Evolutionary conservation across 2,888 invertebrate genomes (phyloP).

Genomic region (Cheilosia scutellata): DNA sequence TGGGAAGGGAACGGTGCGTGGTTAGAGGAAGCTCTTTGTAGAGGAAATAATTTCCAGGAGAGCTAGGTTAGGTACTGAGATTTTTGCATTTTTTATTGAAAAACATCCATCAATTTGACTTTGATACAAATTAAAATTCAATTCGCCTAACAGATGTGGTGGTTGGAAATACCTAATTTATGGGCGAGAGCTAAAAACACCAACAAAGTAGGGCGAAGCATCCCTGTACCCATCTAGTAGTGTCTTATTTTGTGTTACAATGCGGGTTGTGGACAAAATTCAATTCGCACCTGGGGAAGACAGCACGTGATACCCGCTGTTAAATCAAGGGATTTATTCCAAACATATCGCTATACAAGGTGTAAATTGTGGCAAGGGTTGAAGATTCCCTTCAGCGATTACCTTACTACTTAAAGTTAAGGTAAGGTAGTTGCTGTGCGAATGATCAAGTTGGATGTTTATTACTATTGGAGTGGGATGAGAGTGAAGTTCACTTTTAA

Average conservation of each 20-base stretch:
- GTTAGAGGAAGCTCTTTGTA: background rate
- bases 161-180: slow-evolving; percentile 18
- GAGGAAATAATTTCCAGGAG: slow-evolving; percentile 24
- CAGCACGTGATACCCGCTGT: background rate
- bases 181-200: background rate
- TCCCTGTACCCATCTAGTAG: background rate
- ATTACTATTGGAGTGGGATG: background rate
- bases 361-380: background rate
- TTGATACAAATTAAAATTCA: slow-evolving; percentile 64
- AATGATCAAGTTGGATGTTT: background rate
- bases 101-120: slow-evolving; percentile 68
- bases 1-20: background rate
- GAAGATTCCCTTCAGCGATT: background rate
- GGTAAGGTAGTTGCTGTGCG: background rate
- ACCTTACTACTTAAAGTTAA: background rate
- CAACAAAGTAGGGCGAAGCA: background rate
- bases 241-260: background rate
- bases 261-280: background rate
- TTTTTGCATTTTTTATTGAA: slow-evolving; percentile 37
- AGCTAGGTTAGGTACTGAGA: background rate
- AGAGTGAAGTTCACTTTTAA: background rate
- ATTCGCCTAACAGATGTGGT: slow-evolving; percentile 32
- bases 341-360: background rate
- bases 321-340: slow-evolving; percentile 1
- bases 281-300: background rate